Evolutionary conservation across 2,888 invertebrate species (phyloP).

Genomic region (Callimorpha dominula): DNA sequence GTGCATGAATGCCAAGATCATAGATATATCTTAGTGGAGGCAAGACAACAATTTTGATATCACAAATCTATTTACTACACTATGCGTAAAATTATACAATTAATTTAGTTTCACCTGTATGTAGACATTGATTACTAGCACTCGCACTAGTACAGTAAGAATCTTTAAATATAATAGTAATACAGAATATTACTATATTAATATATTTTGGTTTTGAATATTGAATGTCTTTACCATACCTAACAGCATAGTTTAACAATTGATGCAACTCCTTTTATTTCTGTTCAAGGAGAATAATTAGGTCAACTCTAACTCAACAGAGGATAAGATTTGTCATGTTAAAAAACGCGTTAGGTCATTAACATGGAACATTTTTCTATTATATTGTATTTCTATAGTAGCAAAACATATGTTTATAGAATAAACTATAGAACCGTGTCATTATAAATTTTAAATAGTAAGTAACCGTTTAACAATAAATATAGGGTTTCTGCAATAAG

Average conservation of each 20-base stretch:
- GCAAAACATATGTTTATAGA: conserved; percentile 28
- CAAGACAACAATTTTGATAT: no score
- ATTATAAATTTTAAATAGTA: conserved; percentile 4
- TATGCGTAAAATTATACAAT: no score
- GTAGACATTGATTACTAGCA: no score
- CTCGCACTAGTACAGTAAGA: background rate
- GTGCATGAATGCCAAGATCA: conserved; percentile 10
- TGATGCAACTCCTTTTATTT: background rate
- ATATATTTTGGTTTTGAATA: background rate
- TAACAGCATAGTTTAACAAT: background rate
- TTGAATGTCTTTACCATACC: background rate
- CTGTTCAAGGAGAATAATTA: background rate
- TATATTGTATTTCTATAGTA: background rate
- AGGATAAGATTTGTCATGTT: conserved; percentile 24
- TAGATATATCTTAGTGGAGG: no score
- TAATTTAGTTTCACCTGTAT: no score
- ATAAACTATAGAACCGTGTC: background rate
- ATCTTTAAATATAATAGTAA: background rate
- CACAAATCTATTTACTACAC: no score
- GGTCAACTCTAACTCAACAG: conserved; percentile 16
- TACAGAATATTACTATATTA: background rate
- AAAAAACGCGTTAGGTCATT: conserved; percentile 5
- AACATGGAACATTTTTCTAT: conserved; percentile 4
- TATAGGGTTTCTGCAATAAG: conserved; percentile 29
- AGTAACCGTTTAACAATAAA: conserved; percentile 9